Percentiles rank a stretch among this genome's conserved stretches.
Evolutionary conservation across 2,797 vertebrate species (phyloP).

Genomic region (Vireo griseus): DNA sequence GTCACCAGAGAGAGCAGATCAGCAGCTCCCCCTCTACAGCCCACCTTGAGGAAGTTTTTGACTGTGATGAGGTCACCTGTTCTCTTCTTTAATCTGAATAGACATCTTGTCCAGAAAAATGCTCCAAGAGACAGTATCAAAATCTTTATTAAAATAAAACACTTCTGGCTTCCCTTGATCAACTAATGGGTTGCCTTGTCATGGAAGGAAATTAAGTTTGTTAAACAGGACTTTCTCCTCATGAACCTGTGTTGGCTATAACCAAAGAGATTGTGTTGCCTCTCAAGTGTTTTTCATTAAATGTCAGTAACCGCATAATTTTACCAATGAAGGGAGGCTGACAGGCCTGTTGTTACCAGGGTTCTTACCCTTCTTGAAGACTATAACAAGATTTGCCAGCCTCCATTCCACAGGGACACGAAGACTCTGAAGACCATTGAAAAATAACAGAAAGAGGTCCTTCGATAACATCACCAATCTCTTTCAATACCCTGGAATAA

Average conservation of each 20-base stretch:
- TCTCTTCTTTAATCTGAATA: neutral
- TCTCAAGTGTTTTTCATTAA: neutral
- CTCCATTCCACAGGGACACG: neutral
- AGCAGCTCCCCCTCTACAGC: neutral
- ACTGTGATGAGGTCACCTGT: neutral
- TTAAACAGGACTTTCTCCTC: neutral
- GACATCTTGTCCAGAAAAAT: neutral
- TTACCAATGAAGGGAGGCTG: neutral
- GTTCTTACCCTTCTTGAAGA: neutral
- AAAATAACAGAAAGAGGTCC: neutral
- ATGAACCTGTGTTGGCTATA: neutral
- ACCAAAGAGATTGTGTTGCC: neutral
- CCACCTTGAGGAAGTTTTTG: neutral
- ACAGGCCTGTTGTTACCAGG: neutral
- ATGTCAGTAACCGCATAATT: neutral
- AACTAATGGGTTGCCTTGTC: neutral
- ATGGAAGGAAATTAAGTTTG: neutral
- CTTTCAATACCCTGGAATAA: neutral
- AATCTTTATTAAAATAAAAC: neutral
- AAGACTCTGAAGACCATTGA: neutral
- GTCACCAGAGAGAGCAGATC: neutral
- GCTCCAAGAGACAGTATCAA: neutral
- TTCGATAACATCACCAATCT: neutral
- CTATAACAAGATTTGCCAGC: neutral
- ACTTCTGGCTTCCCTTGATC: neutral